These are phyloP conservation scores for Gracilinanus agilis DNA, from an alignment of 2,113 vertebrate species.

Conservation along the genomic window DNA sequence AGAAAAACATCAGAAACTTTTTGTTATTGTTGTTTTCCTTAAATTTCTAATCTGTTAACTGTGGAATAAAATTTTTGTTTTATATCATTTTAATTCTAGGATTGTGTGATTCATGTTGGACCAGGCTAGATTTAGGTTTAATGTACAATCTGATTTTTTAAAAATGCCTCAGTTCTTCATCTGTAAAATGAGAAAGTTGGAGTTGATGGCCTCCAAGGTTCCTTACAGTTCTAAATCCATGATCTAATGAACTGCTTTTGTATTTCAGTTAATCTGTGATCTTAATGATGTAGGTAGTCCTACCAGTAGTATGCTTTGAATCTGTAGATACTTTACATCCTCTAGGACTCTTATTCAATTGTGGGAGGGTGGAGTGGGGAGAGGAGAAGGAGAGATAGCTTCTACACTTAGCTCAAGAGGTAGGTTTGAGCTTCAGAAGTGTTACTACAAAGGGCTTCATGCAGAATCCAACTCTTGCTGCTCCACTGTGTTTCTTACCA, in stretches of 20 bases:
- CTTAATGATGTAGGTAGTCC: neutral
- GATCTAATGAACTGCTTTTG: neutral
- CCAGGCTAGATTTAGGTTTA: neutral
- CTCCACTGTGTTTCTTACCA: too few relatives aligned
- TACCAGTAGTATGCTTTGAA: neutral
- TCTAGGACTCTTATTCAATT: neutral
- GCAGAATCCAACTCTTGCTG: neutral
- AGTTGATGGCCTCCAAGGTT: neutral
- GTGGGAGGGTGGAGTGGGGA: neutral
- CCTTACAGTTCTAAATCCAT: neutral
- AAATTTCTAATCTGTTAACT: neutral
- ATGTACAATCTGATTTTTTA: neutral
- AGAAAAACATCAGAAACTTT: neutral
- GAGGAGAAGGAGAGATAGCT: neutral
- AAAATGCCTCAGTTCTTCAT: neutral
- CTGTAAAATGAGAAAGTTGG: neutral
- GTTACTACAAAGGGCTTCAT: neutral
- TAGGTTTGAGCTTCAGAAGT: neutral
- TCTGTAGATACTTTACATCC: too few relatives aligned
- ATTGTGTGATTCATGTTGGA: neutral
- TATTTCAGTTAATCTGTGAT: neutral
- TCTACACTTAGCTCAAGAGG: neutral
- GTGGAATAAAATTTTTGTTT: neutral
- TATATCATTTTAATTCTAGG: neutral
- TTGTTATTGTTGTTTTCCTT: neutral